phyloP scores from a whole-genome alignment of 2,888 invertebrate species.

The Silvanus unidentatus region DNA sequence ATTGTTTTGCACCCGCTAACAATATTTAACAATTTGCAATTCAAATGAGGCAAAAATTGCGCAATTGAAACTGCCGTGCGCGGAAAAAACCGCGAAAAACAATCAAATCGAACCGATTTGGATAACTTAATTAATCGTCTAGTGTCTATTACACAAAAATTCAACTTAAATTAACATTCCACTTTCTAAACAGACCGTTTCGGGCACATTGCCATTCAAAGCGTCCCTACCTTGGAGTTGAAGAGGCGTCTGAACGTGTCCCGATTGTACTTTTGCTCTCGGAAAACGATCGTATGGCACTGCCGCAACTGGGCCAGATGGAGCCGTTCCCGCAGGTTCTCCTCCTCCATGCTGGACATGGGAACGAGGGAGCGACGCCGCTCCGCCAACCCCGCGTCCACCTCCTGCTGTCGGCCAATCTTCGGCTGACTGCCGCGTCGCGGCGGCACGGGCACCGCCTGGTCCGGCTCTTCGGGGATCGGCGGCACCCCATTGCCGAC shows the following conservation, averaged over 20 bases:
- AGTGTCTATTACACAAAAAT: no score
- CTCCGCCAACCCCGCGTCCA: slow-evolving; percentile 29
- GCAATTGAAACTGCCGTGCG: no score
- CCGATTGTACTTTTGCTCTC: slow-evolving; percentile 57
- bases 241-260: slow-evolving; percentile 61
- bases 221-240: slow-evolving; percentile 59
- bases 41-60: no score
- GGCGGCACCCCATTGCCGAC: slow-evolving; percentile 9
- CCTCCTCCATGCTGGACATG: slow-evolving; percentile 67
- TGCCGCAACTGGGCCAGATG: slow-evolving; percentile 58
- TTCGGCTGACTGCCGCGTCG: slow-evolving; percentile 12
- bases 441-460: slow-evolving; percentile 5
- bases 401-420: not conserved
- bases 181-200: not conserved
- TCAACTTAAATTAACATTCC: not conserved
- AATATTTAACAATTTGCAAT: no score
- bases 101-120: no score
- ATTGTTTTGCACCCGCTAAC: no score
- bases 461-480: slow-evolving; percentile 6
- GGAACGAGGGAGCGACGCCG: slow-evolving; percentile 35
- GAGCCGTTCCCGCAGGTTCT: slow-evolving; percentile 58
- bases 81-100: no score
- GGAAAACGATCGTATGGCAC: slow-evolving; percentile 59
- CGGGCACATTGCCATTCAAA: no score
- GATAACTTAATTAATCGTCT: no score